A percentile compares a stretch with the other conserved stretches of the same genome.
phyloP scores from a whole-genome alignment of 2,888 invertebrate species.

The Alentia gelatinosa region DNA sequence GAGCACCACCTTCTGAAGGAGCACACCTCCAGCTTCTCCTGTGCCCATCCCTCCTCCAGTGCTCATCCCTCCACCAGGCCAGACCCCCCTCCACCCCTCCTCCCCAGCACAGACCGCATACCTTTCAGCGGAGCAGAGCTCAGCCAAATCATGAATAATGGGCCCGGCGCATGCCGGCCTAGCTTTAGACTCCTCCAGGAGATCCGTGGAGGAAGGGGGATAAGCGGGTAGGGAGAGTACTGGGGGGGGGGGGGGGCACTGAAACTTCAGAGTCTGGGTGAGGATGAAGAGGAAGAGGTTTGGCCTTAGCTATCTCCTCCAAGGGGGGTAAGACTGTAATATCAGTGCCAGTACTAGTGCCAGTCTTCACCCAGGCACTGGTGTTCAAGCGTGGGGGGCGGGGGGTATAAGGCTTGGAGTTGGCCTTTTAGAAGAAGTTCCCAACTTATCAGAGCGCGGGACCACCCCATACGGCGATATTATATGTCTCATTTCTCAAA shows the following conservation, averaged over 20 bases:
- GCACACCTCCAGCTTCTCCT: neutral
- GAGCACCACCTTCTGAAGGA: neutral
- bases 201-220: neutral
- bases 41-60: neutral
- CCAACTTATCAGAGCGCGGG: conserved; percentile 11
- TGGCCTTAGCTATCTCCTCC: neutral
- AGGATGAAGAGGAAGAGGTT: neutral
- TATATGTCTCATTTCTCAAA: conserved; percentile 42
- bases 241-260: neutral
- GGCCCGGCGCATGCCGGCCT: conserved; percentile 33
- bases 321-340: conserved; percentile 9
- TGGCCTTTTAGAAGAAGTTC: too few relatives aligned
- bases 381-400: neutral
- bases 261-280: too few relatives aligned
- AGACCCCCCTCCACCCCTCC: neutral
- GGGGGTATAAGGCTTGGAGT: neutral
- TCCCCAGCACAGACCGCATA: neutral
- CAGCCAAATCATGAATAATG: conserved; percentile 48
- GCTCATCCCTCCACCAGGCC: neutral
- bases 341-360: too few relatives aligned
- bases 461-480: conserved; percentile 47
- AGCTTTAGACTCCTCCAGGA: neutral
- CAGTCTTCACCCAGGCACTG: neutral
- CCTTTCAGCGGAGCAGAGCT: neutral
- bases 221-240: neutral